Base-by-base conservation (phyloP, 1,140 invertebrate species). In the Eulimnadia texana region DNA sequence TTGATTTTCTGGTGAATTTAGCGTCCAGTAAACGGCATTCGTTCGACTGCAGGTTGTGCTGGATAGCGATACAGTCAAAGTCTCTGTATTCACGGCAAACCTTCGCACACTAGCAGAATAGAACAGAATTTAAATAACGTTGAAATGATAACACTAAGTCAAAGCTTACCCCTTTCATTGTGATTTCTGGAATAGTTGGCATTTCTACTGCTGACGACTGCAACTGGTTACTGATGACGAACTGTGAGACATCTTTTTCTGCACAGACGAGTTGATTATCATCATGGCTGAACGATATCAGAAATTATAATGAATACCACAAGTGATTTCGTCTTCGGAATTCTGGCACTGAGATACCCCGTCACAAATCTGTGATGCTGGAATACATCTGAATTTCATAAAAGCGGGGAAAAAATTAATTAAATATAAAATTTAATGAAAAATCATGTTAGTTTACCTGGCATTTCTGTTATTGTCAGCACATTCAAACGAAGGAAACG, bases 31-130 rank as follows among this genome's bases (percentile, higher is more conserved):
- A 51, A 3, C 51, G 27, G 51, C 60, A 61, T 23, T 61, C 24
- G 28, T 61, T 24, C 11, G 9, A 54, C 53, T 61, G 50, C 25
- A 61, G 42, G 28, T 61, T 52, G 60, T 61, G 60, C 9, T 53
- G 60, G 20, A 61, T 42, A n/a, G 50, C 60, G 16, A 61, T 27
- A 20, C 60, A 61, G 20, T 22, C n/a, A 42, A 61, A 61, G n/a
- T 19, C 10, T 13, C 33, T 22, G 11, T 28, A 22, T 19, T 53
- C 25, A 2, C 22, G 22, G 51, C 60, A 61, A 13, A 61, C 23
- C 25, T 54, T 61, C 9, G 60, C 60, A 24, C 60, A 61, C 60
- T 61, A 55, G n/a, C n/a, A 22, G 22, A 60, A 58, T 10, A 20
- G 16, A 51, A 24, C 3, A 51, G 13, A 60, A 3, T 25, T 24